A percentile compares a stretch with the other conserved stretches of the same genome.
Evolutionary conservation across 2,888 invertebrate species (phyloP).

Genomic region (Nebria salina): DNA sequence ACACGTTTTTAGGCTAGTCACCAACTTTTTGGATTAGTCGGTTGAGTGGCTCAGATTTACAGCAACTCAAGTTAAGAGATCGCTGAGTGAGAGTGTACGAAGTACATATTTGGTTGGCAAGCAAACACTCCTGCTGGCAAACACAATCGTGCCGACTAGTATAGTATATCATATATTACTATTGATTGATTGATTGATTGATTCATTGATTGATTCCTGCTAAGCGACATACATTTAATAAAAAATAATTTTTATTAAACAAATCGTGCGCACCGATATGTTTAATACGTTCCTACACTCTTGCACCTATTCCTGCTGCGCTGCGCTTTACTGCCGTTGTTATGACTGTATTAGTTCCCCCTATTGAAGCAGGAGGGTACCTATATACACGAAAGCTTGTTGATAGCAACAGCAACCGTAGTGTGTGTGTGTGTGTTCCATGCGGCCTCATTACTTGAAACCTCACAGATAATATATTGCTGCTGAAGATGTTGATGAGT

Average conservation of each 20-base stretch:
- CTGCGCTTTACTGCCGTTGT: too few relatives aligned
- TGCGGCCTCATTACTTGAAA: slow-evolving; percentile 32
- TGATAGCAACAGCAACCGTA: neutral
- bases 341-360: neutral
- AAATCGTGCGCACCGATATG: too few relatives aligned
- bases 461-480: slow-evolving; percentile 57
- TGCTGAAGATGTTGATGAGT: slow-evolving; percentile 56
- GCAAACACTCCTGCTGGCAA: neutral
- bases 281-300: too few relatives aligned
- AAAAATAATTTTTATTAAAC: too few relatives aligned
- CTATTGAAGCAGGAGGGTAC: neutral
- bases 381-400: neutral
- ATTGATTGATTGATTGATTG: neutral
- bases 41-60: slow-evolving; percentile 45
- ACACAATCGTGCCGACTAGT: neutral
- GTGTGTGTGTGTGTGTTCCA: neutral
- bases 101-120: neutral
- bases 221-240: too few relatives aligned
- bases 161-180: neutral
- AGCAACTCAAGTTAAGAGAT: neutral
- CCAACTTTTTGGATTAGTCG: slow-evolving; percentile 53
- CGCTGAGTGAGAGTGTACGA: too few relatives aligned
- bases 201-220: too few relatives aligned
- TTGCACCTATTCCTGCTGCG: too few relatives aligned
- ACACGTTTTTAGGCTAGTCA: slow-evolving; percentile 53